Evolutionary conservation across 2,888 invertebrate species (phyloP).

Genomic region (Sinelater perroti): DNA sequence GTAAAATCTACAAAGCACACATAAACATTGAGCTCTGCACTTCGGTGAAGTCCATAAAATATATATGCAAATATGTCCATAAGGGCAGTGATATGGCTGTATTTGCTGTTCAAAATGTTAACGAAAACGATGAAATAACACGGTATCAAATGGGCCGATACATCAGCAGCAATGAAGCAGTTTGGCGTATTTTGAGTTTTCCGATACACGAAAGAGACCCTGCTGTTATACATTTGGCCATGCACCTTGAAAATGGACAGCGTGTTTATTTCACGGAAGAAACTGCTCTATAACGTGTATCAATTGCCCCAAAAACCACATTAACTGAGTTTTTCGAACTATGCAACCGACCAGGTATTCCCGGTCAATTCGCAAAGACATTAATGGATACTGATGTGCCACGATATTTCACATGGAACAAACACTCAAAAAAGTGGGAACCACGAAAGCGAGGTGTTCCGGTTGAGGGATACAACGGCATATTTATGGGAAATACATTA

Average conservation of each 20-base stretch:
- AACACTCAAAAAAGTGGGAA: slow-evolving; percentile 45
- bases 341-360: slow-evolving; percentile 24
- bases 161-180: slow-evolving; percentile 49
- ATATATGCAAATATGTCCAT: slow-evolving; percentile 57
- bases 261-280: slow-evolving; percentile 34
- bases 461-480: slow-evolving; percentile 38
- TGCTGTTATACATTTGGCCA: slow-evolving; percentile 46
- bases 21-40: slow-evolving; percentile 54
- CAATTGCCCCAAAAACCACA: slow-evolving; percentile 26
- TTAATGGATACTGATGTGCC: slow-evolving; percentile 52
- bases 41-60: slow-evolving; percentile 58
- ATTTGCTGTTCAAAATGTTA: slow-evolving; percentile 40
- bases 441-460: slow-evolving; percentile 39
- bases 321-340: slow-evolving; percentile 34
- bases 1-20: slow-evolving; percentile 47
- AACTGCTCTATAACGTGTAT: slow-evolving; percentile 8
- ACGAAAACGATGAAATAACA: slow-evolving; percentile 44
- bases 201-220: slow-evolving; percentile 48
- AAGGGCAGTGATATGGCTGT: slow-evolving; percentile 46
- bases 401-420: slow-evolving; percentile 51
- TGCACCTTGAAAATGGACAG: slow-evolving; percentile 39
- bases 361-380: slow-evolving; percentile 46
- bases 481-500: slow-evolving; percentile 41
- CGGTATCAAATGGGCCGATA: no score
- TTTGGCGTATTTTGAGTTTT: slow-evolving; percentile 43